These are phyloP conservation scores for Drosophila mayri DNA, from an alignment of 1,140 invertebrate genomes.

Conservation along the genomic window DNA sequence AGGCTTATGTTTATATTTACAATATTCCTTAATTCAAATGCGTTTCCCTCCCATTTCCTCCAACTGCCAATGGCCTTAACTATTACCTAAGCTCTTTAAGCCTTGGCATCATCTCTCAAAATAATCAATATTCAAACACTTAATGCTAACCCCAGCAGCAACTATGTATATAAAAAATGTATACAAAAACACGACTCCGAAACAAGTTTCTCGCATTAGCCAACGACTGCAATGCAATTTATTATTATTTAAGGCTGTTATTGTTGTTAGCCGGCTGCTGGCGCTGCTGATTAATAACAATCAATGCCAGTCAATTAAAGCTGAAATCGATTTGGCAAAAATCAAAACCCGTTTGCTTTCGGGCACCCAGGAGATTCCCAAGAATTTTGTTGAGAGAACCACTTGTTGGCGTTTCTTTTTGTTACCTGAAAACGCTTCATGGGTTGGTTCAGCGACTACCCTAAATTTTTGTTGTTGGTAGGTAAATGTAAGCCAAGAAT, in stretches of 20 bases:
- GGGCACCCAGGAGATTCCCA: slow-evolving; percentile 15
- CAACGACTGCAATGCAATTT: slow-evolving; percentile 54
- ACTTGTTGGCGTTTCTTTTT: slow-evolving; percentile 12
- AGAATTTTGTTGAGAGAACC: slow-evolving; percentile 17
- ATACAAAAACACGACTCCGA: slow-evolving; percentile 42
- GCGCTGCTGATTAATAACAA: slow-evolving; percentile 67
- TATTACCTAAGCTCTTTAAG: slow-evolving; percentile 6
- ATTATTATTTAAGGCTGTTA: slow-evolving; percentile 14
- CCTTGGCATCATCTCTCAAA: slow-evolving; percentile 70
- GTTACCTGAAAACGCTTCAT: slow-evolving; percentile 19
- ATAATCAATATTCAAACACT: slow-evolving; percentile 63
- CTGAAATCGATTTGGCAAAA: slow-evolving; percentile 30
- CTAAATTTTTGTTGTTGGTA: not conserved
- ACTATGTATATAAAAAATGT: slow-evolving; percentile 1
- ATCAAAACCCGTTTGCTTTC: slow-evolving; percentile 41
- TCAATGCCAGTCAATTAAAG: slow-evolving; percentile 74
- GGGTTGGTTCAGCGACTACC: not conserved
- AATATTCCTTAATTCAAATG: not conserved
- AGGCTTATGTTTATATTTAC: no score
- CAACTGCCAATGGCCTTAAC: not conserved
- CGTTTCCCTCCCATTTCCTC: not conserved
- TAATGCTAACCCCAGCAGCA: slow-evolving; percentile 12
- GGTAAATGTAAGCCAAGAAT: not conserved
- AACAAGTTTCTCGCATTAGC: slow-evolving; percentile 71
- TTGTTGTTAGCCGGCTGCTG: slow-evolving; percentile 13